Evolutionary conservation across 1,140 invertebrate species (phyloP).

Genomic region (Cydia fagiglandana): DNA sequence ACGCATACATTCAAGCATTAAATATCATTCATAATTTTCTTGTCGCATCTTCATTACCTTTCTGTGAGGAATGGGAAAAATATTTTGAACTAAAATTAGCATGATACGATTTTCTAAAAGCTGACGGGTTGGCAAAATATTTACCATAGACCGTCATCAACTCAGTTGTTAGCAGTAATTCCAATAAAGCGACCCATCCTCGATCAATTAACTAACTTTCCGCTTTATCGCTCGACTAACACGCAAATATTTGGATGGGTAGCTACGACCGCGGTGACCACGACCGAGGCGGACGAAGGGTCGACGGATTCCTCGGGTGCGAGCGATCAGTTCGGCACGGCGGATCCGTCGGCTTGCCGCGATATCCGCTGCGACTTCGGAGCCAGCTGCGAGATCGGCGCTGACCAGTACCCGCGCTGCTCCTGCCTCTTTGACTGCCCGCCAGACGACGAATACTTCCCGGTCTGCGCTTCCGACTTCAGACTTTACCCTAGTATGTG

Average conservation of each 20-base stretch:
- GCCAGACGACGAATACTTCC: constrained; percentile 81
- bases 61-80: not conserved
- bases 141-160: constrained; percentile 65
- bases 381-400: constrained; percentile 88
- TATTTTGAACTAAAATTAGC: not conserved
- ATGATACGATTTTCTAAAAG: not conserved
- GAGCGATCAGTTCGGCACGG: constrained; percentile 63
- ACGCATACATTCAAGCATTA: too few species aligned
- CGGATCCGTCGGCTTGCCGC: constrained; percentile 84
- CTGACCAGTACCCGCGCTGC: constrained; percentile 87
- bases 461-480: constrained; percentile 91
- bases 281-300: constrained; percentile 64
- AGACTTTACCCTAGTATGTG: constrained; percentile 90
- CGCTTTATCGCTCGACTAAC: constrained; percentile 75
- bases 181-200: constrained; percentile 68
- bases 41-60: not conserved
- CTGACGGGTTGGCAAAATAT: constrained; percentile 49
- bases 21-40: not conserved
- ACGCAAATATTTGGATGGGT: constrained; percentile 74
- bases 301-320: constrained; percentile 62
- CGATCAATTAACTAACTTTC: constrained; percentile 76
- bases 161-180: constrained; percentile 67
- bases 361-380: constrained; percentile 92
- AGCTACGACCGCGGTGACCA: constrained; percentile 74
- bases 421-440: constrained; percentile 87